A percentile compares a stretch with the other conserved stretches of the same genome.
Evolutionary conservation across 2,113 vertebrate species (phyloP).

Genomic region (Sigmodon hispidus): DNA sequence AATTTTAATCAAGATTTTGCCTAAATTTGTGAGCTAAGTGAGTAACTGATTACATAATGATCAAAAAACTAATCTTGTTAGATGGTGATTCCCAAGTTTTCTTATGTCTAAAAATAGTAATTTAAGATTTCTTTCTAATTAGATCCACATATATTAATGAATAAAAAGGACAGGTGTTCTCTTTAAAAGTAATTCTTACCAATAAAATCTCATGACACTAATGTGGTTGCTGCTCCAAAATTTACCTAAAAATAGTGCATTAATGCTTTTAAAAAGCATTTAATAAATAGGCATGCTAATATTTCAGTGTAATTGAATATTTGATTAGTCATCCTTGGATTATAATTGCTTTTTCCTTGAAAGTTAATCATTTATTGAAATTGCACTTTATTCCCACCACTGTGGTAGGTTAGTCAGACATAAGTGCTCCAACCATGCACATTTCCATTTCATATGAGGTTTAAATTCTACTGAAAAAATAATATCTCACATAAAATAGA

Average conservation of each 20-base stretch:
- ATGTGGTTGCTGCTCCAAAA: background rate
- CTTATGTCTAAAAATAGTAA: slow-evolving; percentile 76
- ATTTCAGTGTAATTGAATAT: background rate
- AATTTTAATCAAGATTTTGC: slow-evolving; percentile 82
- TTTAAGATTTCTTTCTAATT: slow-evolving; percentile 60
- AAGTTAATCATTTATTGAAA: slow-evolving; percentile 1
- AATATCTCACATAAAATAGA: background rate
- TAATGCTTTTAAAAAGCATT: background rate
- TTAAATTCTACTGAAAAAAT: slow-evolving; percentile 39
- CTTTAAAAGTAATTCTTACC: slow-evolving; percentile 37
- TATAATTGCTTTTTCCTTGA: background rate
- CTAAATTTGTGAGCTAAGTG: slow-evolving; percentile 76
- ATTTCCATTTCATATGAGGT: background rate
- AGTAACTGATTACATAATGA: slow-evolving; percentile 80
- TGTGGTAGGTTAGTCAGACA: background rate
- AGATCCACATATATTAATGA: slow-evolving; percentile 61
- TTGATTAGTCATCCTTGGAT: background rate
- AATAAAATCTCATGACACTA: slow-evolving; percentile 27
- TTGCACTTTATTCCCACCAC: background rate
- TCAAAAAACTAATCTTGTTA: slow-evolving; percentile 76
- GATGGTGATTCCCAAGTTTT: slow-evolving; percentile 64
- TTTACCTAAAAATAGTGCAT: background rate
- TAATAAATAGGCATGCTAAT: background rate
- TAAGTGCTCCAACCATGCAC: background rate
- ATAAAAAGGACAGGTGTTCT: slow-evolving; percentile 49